Evolutionary conservation across 2,888 invertebrate genomes (phyloP), one percentile per base, ranked within the genome.

Genomic region (Cyclophora punctaria): DNA sequence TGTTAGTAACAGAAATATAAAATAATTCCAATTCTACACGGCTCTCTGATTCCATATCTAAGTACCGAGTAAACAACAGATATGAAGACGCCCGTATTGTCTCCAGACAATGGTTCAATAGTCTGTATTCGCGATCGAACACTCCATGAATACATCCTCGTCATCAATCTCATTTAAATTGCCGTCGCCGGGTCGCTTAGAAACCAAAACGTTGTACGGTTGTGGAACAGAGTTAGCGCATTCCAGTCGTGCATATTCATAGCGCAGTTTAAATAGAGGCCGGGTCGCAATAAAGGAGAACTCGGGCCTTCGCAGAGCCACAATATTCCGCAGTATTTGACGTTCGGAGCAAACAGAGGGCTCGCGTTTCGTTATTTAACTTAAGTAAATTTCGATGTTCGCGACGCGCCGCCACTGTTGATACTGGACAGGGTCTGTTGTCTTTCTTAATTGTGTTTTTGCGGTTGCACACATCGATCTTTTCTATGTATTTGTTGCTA

Each of bases 361-460:
- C 80, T 81, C 78, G 80, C 80, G 78, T 80, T 84, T 82, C 80
- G 82, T 83, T 86, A 83, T 86, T 83, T 83, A 85, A 84, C 84
- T 83, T 87, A 87, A 88, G 87, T 88, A 88, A 87, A 87, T 88
- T 88, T 85, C 85, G 78, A 83, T 88, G 86, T 88, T 83, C 80
- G 73, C 78, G 67, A 64, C 67, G 67, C 70, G 65, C 68, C 73
- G 75, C 76, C 78, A 69, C 74, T 75, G 80, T 77, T 78, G 75
- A 75, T 73, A 68, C 69, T 66, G n/a, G n/a, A n/a, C n/a, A n/a
- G n/a, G n/a, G n/a, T n/a, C n/a, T n/a, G n/a, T n/a, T n/a, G n/a
- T n/a, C n/a, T n/a, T n/a, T n/a, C n/a, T n/a, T n/a, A n/a, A n/a
- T n/a, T n/a, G n/a, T n/a, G n/a, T n/a, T n/a, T n/a, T n/a, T n/a